Evolutionary conservation across 2,113 vertebrate genomes (phyloP).

Genomic region (Athene cunicularia): DNA sequence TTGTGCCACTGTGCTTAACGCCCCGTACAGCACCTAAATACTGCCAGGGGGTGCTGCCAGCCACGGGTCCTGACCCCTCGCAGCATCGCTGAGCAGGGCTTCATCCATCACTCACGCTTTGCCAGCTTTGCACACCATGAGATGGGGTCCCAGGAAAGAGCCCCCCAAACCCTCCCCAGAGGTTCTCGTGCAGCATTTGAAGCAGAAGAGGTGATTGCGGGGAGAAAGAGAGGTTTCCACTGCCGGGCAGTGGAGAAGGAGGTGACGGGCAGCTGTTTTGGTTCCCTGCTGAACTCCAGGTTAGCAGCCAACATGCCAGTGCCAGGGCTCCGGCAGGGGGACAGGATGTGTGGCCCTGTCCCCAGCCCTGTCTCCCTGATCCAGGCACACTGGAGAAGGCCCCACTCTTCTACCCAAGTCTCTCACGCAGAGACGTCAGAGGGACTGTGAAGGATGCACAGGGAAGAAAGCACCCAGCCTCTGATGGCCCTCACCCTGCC

Average conservation of each 20-base stretch:
- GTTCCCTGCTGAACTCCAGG: background rate
- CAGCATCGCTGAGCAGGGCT: background rate
- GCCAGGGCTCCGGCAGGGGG: accelerated
- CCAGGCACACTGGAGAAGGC: background rate
- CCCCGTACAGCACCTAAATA: background rate
- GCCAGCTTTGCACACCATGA: background rate
- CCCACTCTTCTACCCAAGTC: background rate
- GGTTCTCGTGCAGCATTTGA: background rate
- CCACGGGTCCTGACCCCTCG: accelerated
- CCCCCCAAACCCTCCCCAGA: background rate
- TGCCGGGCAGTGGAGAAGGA: accelerated
- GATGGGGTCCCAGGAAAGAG: background rate
- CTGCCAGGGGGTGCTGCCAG: background rate
- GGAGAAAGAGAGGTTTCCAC: background rate
- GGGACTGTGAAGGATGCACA: background rate
- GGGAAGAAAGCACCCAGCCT: background rate
- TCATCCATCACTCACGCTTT: background rate
- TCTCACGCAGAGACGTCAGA: accelerated
- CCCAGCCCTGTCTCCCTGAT: no score
- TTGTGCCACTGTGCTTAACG: background rate
- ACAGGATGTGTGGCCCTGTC: background rate
- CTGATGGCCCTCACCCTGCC: background rate
- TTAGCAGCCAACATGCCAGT: background rate
- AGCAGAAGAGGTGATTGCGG: background rate
- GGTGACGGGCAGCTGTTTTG: accelerated